Evolutionary conservation across 2,113 vertebrate species (phyloP), one percentile per base, ranked within the genome.

Genomic region (Poeciliopsis prolifica): DNA sequence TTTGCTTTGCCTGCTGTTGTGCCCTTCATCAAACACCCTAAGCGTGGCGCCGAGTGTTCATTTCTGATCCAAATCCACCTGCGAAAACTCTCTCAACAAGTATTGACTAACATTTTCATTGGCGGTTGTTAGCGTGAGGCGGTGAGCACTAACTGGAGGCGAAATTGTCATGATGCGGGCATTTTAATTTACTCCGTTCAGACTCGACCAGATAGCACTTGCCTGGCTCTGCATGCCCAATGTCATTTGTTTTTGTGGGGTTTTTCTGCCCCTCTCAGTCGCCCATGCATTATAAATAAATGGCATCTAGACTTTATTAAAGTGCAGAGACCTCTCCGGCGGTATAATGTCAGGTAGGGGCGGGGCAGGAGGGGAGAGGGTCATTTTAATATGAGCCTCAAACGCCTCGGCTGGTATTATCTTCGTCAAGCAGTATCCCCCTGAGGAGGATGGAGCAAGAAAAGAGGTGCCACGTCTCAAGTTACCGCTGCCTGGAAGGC

Each of bases 21-120:
- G 62, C 64, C 51, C 77, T 74, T 68, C 82, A 83, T 77, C 65
- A 6, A 48, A 31, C 75, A 71, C 66, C 90, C 91, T 28, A 77
- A 86, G 82, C 92, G 94, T 94, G 92, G 90, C 81, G 80, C 90
- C 94, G 93, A 93, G 48, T 91, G 93, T 97, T 95, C 95, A 95
- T 96, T 97, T 97, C 97, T 96, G 95, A 92, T 87, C 73, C 74
- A 71, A 51, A 61, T 82, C 62, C 71, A 75, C 58, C 24, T 17
- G 0, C 26, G 0, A 78, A 54, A 51, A 54, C 78, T 82, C 28
- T 42, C 42, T 79, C 78, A 68, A 17, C 76, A 78, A 68, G 60
- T 80, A 80, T 86, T 73, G 37, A 79, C 54, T 10, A 30, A 78
- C 61, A 40, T 78, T 77, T 54, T 31, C 68, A 44, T 30, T 22